Conservation (phyloP, 2,113 vertebrate species). For the cat (Felis catus) region F.catus_Fca126_mat1.0 CM031414.1:36665501-36666000, state of each 20-base stretch:
- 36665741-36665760: neutral
- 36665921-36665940: neutral
- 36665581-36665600: constrained; percentile 53
- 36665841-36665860: neutral
- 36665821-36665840: neutral
- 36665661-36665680: constrained; percentile 1
- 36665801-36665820: neutral
- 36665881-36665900: neutral
- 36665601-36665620: constrained; percentile 45
- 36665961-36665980: neutral
- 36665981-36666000: neutral
- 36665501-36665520: constrained; percentile 72
- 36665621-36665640: neutral
- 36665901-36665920: neutral
- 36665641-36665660: neutral
- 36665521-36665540: constrained; percentile 62
- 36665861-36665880: neutral
- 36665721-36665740: constrained; percentile 1
- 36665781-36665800: neutral
- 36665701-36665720: neutral
- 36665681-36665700: neutral
- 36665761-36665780: neutral
- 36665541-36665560: constrained; percentile 74
- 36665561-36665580: constrained; percentile 74
- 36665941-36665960: neutral